Conservation (phyloP, 2,113 vertebrate genomes). For the Climacteris rufus region DNA sequence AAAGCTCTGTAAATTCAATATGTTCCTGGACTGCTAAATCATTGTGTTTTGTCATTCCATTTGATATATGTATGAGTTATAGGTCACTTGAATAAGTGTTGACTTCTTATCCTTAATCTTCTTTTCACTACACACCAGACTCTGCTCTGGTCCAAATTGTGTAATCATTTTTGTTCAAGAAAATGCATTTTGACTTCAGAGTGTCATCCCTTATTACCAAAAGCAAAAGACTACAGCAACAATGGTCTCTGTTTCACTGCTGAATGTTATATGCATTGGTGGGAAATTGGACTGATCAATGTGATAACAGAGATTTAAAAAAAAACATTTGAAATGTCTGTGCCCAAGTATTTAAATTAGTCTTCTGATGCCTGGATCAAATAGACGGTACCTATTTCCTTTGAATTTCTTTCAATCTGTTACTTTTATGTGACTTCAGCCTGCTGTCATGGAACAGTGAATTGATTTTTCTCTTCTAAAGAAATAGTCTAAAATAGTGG, state of each 20-base stretch:
- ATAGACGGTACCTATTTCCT: not conserved
- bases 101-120: not conserved
- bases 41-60: not conserved
- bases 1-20: not conserved
- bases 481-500: not conserved
- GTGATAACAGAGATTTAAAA: not conserved
- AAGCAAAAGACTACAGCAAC: not conserved
- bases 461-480: not conserved
- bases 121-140: not conserved
- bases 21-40: not conserved
- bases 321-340: not conserved
- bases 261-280: not conserved
- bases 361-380: not conserved
- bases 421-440: not conserved
- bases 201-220: not conserved
- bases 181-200: not conserved
- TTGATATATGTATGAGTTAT: not conserved
- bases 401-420: not conserved
- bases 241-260: not conserved
- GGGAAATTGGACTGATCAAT: not conserved
- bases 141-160: not conserved
- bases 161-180: accelerated
- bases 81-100: not conserved
- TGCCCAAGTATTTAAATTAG: not conserved
- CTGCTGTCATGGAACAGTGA: not conserved